These are phyloP conservation scores for Drosophila biarmipes DNA, from an alignment of 1,140 invertebrate genomes.

Conservation along the genomic window DNA sequence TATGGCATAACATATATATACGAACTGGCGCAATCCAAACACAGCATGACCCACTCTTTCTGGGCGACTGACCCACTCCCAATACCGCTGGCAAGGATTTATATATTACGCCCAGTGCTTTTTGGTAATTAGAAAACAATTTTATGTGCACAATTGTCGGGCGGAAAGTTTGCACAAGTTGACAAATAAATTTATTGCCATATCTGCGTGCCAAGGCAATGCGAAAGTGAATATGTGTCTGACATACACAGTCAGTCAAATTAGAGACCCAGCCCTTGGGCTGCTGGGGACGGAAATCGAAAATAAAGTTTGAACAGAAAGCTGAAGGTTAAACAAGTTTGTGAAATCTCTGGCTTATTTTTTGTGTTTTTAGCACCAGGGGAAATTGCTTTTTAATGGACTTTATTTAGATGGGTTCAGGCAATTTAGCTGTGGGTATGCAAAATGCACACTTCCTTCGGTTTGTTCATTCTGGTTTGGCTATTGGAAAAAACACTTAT, in stretches of 20 bases:
- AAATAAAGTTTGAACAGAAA: constrained; percentile 54
- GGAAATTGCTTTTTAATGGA: constrained; percentile 62
- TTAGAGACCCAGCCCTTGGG: constrained; percentile 34
- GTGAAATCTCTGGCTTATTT: constrained; percentile 10
- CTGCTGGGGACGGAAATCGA: constrained; percentile 47
- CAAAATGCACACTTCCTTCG: constrained; percentile 15
- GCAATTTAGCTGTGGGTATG: constrained; percentile 15
- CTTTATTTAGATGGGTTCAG: constrained; percentile 41
- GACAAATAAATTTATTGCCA: constrained; percentile 48
- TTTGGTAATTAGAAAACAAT: constrained; percentile 51
- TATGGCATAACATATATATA: constrained; percentile 4
- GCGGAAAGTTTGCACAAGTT: constrained; percentile 37
- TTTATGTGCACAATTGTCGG: constrained; percentile 33
- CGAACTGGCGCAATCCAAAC: constrained; percentile 5
- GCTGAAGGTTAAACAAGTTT: constrained; percentile 49
- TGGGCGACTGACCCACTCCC: constrained; percentile 5
- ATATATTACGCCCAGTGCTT: constrained; percentile 32
- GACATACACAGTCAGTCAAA: constrained; percentile 40
- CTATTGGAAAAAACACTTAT: background rate
- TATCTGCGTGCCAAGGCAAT: constrained; percentile 25
- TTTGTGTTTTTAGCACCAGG: constrained; percentile 22
- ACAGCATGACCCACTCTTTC: constrained; percentile 27
- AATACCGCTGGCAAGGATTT: constrained; percentile 4
- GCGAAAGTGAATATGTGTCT: constrained; percentile 46
- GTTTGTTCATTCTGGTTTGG: background rate